Conservation (phyloP, 2,113 vertebrate genomes). For the Phaethornis superciliosus region DNA sequence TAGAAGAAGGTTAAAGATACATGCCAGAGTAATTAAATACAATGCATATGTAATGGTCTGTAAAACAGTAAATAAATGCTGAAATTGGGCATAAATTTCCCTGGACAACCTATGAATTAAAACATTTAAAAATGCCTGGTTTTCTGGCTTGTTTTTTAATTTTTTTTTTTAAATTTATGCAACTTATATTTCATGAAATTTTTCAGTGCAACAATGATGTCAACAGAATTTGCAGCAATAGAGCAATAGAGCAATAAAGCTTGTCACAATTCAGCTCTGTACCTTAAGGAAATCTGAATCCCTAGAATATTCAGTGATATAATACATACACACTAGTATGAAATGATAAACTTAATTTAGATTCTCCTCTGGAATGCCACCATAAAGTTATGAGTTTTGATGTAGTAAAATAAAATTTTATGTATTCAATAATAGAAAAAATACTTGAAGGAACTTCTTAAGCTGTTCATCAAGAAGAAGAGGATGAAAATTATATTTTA, state of each 20-base stretch:
- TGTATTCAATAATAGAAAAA: slow-evolving; percentile 30
- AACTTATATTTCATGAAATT: background rate
- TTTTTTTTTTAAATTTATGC: background rate
- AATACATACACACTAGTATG: background rate
- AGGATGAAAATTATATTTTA: slow-evolving; percentile 17
- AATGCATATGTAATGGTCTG: background rate
- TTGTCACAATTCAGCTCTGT: background rate
- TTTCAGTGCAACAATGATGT: background rate
- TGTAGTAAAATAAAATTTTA: slow-evolving; percentile 21
- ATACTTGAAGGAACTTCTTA: slow-evolving; percentile 35
- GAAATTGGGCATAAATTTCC: background rate
- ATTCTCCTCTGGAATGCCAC: background rate
- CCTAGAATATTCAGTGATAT: background rate
- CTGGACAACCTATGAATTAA: background rate
- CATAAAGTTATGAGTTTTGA: background rate
- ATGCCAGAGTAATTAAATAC: background rate
- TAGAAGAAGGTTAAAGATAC: background rate
- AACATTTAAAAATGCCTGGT: background rate
- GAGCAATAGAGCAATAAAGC: background rate
- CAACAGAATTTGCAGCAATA: background rate
- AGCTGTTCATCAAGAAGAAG: slow-evolving; percentile 2
- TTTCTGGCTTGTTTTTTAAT: background rate
- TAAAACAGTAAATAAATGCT: background rate
- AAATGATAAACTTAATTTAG: background rate
- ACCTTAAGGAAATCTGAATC: background rate